Percentiles rank a stretch among this genome's conserved stretches.
Evolutionary conservation across 2,113 vertebrate genomes (phyloP).

Genomic region (Podocnemis expansa): DNA sequence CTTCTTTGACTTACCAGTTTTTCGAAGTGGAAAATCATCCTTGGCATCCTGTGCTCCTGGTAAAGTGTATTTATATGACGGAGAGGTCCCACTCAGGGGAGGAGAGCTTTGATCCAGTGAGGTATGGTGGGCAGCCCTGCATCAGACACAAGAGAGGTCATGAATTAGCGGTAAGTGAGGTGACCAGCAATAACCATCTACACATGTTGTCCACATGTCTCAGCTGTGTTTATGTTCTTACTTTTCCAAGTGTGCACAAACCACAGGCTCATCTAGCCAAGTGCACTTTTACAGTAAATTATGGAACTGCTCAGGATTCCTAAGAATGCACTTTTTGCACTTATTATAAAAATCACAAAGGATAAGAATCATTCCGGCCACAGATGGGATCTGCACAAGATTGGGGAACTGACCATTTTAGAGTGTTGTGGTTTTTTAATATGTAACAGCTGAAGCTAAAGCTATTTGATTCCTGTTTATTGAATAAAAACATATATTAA

Average conservation of each 20-base stretch:
- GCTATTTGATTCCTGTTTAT: neutral
- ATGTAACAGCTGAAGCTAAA: constrained; percentile 23
- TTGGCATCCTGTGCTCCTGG: constrained; percentile 89
- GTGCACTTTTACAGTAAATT: constrained; percentile 35
- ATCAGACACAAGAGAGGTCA: constrained; percentile 62
- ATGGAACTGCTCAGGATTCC: constrained; percentile 28
- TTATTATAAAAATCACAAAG: constrained; percentile 24
- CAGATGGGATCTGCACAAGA: constrained; percentile 40
- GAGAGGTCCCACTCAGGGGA: constrained; percentile 91
- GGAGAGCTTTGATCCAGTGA: constrained; percentile 98
- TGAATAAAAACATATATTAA: neutral
- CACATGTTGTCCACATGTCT: constrained; percentile 51
- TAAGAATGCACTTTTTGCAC: neutral
- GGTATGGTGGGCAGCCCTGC: constrained; percentile 94
- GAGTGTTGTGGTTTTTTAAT: constrained; percentile 25
- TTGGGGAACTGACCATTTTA: constrained; percentile 21
- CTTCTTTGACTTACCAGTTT: constrained; percentile 87
- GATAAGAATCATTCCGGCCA: constrained; percentile 21
- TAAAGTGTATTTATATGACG: constrained; percentile 92
- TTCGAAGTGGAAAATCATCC: constrained; percentile 97
- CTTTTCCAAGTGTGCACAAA: constrained; percentile 44
- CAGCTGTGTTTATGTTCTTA: constrained; percentile 67
- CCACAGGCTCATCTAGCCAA: constrained; percentile 58
- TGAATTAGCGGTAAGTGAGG: constrained; percentile 36
- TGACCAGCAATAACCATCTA: constrained; percentile 67